A percentile compares a stretch with the other conserved stretches of the same genome.
These are phyloP conservation scores for Graptemys geographica DNA, from an alignment of 2,797 vertebrate species.

Conservation along the genomic window DNA sequence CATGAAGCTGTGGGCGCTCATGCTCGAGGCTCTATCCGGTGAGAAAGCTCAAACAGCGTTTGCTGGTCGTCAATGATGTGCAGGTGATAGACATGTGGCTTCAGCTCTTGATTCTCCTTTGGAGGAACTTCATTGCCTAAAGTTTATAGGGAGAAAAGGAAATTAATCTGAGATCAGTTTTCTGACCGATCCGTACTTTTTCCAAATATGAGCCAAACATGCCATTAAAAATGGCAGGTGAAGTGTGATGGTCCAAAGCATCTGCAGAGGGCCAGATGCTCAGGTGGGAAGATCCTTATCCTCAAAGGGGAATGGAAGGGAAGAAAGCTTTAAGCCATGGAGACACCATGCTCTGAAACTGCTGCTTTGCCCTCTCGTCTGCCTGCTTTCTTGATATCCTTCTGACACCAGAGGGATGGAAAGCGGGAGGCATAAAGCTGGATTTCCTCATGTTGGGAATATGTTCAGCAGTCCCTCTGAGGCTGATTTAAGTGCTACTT, in stretches of 20 bases:
- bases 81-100: conserved; percentile 89
- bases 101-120: conserved; percentile 92
- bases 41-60: conserved; percentile 95
- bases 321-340: not conserved
- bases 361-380: not conserved
- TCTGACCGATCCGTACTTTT: not conserved
- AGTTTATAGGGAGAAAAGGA: conserved; percentile 44
- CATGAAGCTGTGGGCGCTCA: conserved; percentile 75
- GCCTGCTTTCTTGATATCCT: not conserved
- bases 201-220: not conserved
- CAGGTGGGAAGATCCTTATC: not conserved
- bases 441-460: not conserved
- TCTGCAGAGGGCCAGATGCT: not conserved
- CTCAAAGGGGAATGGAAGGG: not conserved
- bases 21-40: conserved; percentile 92
- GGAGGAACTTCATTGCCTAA: conserved; percentile 88
- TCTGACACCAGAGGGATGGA: not conserved
- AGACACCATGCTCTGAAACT: not conserved
- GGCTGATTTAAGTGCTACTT: not conserved
- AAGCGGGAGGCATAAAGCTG: accelerated
- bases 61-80: conserved; percentile 98
- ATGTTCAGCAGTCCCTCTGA: not conserved
- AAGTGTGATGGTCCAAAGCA: not conserved
- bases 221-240: not conserved
- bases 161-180: not conserved